Percentiles rank a stretch among this genome's conserved stretches.
Conservation (phyloP, 2,888 invertebrate genomes). For the Latrodectus hesperus region DNA sequence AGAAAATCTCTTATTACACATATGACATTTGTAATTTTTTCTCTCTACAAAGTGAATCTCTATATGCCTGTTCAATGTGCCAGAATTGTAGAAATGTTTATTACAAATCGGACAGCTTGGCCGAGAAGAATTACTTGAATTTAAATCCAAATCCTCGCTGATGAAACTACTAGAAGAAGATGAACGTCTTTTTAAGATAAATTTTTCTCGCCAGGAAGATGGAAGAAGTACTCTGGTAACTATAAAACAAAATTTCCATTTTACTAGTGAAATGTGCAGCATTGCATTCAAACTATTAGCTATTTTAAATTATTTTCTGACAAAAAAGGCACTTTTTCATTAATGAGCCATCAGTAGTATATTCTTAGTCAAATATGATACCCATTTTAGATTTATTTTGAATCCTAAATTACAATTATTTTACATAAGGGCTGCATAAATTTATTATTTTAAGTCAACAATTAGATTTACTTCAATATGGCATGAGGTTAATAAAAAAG, state of each 20-base stretch:
- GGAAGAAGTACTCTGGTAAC: constrained; percentile 30
- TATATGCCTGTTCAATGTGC: constrained; percentile 63
- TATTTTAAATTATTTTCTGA: no score
- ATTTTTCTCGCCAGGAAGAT: constrained; percentile 41
- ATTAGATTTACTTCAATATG: no score
- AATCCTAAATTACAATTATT: no score
- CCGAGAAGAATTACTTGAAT: constrained; percentile 27
- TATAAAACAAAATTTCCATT: constrained; percentile 45
- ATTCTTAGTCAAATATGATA: no score
- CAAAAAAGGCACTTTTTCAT: no score
- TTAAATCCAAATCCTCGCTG: constrained; percentile 16
- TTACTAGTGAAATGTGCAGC: neutral
- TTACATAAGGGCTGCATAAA: no score
- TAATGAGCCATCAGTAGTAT: no score
- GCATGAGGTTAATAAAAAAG: no score
- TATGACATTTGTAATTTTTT: constrained; percentile 65
- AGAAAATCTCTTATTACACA: constrained; percentile 62
- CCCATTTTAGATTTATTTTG: no score
- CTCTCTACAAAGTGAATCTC: constrained; percentile 63
- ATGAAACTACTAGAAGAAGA: constrained; percentile 10
- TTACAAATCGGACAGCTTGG: constrained; percentile 60
- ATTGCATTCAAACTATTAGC: no score
- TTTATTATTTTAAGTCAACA: no score
- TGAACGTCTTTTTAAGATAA: constrained; percentile 15
- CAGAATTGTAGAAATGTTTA: constrained; percentile 63